Evolutionary conservation across 2,797 vertebrate species (phyloP).

Genomic region (Erethizon dorsatum): DNA sequence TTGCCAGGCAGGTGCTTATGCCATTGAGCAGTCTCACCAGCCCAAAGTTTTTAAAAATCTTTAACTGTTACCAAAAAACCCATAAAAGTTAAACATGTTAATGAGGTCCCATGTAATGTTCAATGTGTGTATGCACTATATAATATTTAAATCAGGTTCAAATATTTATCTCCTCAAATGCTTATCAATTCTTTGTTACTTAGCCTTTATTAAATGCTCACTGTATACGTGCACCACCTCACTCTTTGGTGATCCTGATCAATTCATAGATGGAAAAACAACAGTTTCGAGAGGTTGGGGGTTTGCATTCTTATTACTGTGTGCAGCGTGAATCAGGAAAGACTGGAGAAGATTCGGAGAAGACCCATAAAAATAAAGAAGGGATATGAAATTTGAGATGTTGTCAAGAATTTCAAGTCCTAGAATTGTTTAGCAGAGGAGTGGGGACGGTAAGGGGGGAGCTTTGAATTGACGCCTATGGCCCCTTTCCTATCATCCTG

Average conservation of each 20-base stretch:
- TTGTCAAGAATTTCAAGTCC: constrained; percentile 1
- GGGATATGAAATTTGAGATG: constrained; percentile 24
- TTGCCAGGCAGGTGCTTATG: no score
- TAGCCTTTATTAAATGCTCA: background rate
- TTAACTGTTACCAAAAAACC: background rate
- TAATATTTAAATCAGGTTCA: background rate
- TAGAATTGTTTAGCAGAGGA: background rate
- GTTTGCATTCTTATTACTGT: background rate
- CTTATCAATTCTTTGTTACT: background rate
- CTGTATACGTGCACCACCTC: background rate
- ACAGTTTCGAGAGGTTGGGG: background rate
- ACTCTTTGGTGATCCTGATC: background rate
- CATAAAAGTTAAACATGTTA: background rate
- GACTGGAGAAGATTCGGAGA: background rate
- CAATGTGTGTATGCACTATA: background rate
- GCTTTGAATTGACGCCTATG: background rate
- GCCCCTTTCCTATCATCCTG: background rate
- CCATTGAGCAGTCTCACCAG: no score
- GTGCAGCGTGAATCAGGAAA: background rate
- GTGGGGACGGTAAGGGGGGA: background rate
- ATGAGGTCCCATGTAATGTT: background rate
- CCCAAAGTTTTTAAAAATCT: background rate
- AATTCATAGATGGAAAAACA: background rate
- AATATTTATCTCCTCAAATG: background rate
- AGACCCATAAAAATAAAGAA: background rate